These are phyloP conservation scores for Alligator mississippiensis DNA, from an alignment of 2,113 vertebrate genomes.

Conservation along the genomic window DNA sequence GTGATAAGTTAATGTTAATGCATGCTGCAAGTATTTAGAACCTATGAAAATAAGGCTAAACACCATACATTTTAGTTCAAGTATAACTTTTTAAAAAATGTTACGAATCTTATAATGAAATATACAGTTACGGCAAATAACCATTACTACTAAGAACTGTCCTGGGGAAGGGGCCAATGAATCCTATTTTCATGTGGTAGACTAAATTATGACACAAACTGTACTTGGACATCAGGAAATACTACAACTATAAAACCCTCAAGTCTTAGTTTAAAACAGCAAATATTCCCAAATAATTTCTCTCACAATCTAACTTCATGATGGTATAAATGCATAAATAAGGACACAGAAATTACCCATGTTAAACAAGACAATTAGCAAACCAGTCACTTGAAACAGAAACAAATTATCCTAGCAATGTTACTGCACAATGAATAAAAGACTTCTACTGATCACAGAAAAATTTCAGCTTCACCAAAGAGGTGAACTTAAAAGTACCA, in stretches of 20 bases:
- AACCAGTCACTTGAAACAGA: not conserved
- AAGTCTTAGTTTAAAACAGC: not conserved
- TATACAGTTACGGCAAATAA: not conserved
- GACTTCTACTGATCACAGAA: accelerated
- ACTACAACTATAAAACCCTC: not conserved
- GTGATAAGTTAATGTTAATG: not conserved
- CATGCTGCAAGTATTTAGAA: not conserved
- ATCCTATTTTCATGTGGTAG: not conserved
- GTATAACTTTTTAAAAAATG: not conserved
- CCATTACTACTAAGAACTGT: not conserved
- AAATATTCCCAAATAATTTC: not conserved
- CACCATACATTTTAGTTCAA: accelerated
- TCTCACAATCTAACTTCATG: not conserved
- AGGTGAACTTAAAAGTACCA: not conserved
- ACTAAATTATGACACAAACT: not conserved
- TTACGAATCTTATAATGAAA: not conserved
- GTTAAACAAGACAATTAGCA: not conserved
- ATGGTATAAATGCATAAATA: not conserved
- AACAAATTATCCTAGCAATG: not conserved
- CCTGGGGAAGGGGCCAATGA: not conserved
- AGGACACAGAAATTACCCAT: accelerated
- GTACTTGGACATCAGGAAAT: not conserved
- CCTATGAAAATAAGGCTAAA: not conserved
- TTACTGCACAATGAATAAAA: not conserved
- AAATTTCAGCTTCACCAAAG: not conserved